These are phyloP conservation scores for Equus quagga DNA, from an alignment of 2,113 vertebrate species.

Conservation along the genomic window DNA sequence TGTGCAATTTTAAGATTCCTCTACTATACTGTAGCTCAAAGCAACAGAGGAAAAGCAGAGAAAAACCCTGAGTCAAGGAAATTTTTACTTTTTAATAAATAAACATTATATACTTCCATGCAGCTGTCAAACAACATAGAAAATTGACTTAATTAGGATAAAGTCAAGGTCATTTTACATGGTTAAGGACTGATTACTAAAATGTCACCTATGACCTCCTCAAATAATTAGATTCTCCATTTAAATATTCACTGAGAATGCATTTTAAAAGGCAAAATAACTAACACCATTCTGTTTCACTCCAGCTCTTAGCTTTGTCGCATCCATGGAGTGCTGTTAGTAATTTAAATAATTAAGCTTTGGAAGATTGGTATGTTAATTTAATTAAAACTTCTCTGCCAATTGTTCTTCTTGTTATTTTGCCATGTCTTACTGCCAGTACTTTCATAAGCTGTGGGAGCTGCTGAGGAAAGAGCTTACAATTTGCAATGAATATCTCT, in stretches of 20 bases:
- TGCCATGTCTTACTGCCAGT: conserved; percentile 35
- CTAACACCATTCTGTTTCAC: not conserved
- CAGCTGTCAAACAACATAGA: conserved; percentile 5
- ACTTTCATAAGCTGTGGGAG: not conserved
- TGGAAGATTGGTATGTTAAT: conserved; percentile 39
- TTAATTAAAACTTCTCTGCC: conserved; percentile 67
- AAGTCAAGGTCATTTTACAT: conserved; percentile 59
- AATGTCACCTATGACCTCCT: not conserved
- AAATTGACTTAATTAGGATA: conserved; percentile 59
- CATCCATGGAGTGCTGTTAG: not conserved
- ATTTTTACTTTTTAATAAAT: not conserved
- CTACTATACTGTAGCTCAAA: not conserved
- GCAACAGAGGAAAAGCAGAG: not conserved
- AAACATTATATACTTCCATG: not conserved
- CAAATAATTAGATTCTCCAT: not conserved
- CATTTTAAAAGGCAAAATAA: conserved; percentile 27
- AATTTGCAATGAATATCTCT: conserved; percentile 38
- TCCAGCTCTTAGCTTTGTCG: not conserved
- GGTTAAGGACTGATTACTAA: conserved; percentile 64
- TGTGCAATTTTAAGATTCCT: not conserved
- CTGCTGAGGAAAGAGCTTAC: conserved; percentile 1
- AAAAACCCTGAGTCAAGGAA: not conserved
- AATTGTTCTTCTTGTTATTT: conserved; percentile 4
- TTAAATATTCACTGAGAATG: not conserved
- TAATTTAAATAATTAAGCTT: conserved; percentile 55